A percentile compares a stretch with the other conserved stretches of the same genome.
Evolutionary conservation across 2,113 vertebrate species (phyloP).

Genomic region (Sphyrna mokarran): DNA sequence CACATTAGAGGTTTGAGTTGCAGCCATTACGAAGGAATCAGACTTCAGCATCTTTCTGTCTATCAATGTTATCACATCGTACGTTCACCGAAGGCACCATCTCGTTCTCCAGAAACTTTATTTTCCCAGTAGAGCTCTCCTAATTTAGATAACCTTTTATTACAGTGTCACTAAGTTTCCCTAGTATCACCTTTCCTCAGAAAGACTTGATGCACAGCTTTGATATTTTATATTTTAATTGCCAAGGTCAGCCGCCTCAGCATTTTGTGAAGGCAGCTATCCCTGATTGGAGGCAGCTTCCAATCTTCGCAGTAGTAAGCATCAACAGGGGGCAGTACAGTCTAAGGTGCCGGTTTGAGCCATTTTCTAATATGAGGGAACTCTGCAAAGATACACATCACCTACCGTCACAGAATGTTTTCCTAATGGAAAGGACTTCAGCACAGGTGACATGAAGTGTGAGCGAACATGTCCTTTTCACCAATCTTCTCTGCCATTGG

Average conservation of each 20-base stretch:
- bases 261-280: constrained; percentile 48
- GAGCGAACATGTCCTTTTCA: constrained; percentile 50
- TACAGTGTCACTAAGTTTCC: constrained; percentile 54
- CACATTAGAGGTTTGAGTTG: background rate
- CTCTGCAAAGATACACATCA: constrained; percentile 38
- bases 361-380: background rate
- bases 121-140: constrained; percentile 52
- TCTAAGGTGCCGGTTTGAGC: constrained; percentile 46
- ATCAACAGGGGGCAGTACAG: constrained; percentile 75
- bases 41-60: constrained; percentile 11
- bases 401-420: constrained; percentile 39
- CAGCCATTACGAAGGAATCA: constrained; percentile 9
- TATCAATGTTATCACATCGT: constrained; percentile 46
- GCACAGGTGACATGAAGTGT: constrained; percentile 64
- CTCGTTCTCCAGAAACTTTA: constrained; percentile 58
- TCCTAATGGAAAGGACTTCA: constrained; percentile 54
- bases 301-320: background rate
- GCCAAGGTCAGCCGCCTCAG: constrained; percentile 56
- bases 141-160: constrained; percentile 53
- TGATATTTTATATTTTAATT: constrained; percentile 61
- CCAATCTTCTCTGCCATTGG: constrained; percentile 54
- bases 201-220: constrained; percentile 50
- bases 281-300: constrained; percentile 40
- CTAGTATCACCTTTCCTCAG: constrained; percentile 56
- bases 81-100: constrained; percentile 48